Conservation (phyloP, 2,888 invertebrate genomes). For the Sesia bembeciformis region DNA sequence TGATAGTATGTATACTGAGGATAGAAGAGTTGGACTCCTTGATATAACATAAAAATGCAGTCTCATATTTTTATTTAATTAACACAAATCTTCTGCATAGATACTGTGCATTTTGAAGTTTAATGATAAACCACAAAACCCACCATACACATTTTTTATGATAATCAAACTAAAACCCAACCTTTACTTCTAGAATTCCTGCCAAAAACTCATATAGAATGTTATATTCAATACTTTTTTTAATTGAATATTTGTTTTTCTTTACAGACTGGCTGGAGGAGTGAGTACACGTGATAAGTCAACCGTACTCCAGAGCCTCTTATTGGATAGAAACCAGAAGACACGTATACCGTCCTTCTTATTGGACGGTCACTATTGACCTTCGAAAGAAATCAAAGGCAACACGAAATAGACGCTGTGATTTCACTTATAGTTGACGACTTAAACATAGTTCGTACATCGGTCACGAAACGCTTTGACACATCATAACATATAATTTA, state of each 20-base stretch:
- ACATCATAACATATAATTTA: constrained; percentile 33
- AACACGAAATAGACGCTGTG: constrained; percentile 43
- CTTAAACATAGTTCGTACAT: constrained; percentile 7
- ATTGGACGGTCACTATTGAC: constrained; percentile 20
- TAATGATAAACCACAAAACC: too few relatives aligned
- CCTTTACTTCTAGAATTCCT: too few relatives aligned
- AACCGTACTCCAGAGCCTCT: constrained; percentile 37
- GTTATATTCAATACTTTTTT: too few relatives aligned
- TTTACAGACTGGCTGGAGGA: constrained; percentile 92
- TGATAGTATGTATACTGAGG: too few relatives aligned
- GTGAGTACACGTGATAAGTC: constrained; percentile 94
- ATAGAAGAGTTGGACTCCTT: too few relatives aligned
- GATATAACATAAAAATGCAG: too few relatives aligned
- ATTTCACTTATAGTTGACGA: constrained; percentile 32
- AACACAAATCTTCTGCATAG: too few relatives aligned
- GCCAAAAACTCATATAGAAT: too few relatives aligned
- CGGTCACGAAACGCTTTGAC: constrained; percentile 15
- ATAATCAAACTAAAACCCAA: too few relatives aligned
- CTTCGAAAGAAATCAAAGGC: constrained; percentile 27
- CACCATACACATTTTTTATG: too few relatives aligned
- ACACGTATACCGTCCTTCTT: constrained; percentile 19
- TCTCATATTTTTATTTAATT: too few relatives aligned
- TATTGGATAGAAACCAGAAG: constrained; percentile 24
- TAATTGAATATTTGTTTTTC: constrained; percentile 22
- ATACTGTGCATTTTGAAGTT: too few relatives aligned